A percentile compares a stretch with the other conserved stretches of the same genome.
Conservation (phyloP, 2,113 vertebrate species). For the Suncus etruscus region DNA sequence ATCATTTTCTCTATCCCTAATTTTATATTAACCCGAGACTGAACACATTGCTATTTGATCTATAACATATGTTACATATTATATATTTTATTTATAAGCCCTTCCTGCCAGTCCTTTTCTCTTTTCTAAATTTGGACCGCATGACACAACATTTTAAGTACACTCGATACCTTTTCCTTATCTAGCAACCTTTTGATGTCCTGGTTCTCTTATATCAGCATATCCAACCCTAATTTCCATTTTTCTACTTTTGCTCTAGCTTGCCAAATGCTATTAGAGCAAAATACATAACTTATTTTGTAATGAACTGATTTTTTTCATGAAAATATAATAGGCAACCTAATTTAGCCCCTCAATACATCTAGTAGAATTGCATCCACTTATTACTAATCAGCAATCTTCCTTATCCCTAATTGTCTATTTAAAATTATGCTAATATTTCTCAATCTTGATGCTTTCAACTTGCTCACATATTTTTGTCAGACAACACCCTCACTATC, state of each 20-base stretch:
- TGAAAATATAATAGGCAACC: too few species aligned
- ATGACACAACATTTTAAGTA: neutral
- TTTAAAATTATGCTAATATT: slow-evolving; percentile 27
- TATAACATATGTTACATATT: too few species aligned
- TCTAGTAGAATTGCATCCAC: slow-evolving; percentile 17
- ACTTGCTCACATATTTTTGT: neutral
- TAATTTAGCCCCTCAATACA: too few species aligned
- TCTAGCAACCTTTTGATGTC: slow-evolving; percentile 39
- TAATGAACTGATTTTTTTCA: neutral
- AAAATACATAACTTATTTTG: slow-evolving; percentile 4
- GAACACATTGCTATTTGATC: too few species aligned
- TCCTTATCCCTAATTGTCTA: slow-evolving; percentile 19
- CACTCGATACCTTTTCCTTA: neutral
- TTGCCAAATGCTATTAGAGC: slow-evolving; percentile 41
- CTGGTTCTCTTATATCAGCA: slow-evolving; percentile 17
- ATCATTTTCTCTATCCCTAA: neutral
- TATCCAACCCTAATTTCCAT: slow-evolving; percentile 45
- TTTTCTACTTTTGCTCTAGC: slow-evolving; percentile 33
- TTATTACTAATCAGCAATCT: slow-evolving; percentile 52
- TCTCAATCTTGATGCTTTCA: neutral
- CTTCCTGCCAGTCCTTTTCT: neutral
- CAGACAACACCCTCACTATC: neutral
- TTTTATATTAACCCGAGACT: neutral
- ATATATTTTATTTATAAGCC: neutral
- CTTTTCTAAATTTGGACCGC: neutral